A percentile compares a stretch with the other conserved stretches of the same genome.
These are phyloP conservation scores for Rhabdomys dilectus DNA, from an alignment of 2,113 vertebrate genomes.

Conservation along the genomic window DNA sequence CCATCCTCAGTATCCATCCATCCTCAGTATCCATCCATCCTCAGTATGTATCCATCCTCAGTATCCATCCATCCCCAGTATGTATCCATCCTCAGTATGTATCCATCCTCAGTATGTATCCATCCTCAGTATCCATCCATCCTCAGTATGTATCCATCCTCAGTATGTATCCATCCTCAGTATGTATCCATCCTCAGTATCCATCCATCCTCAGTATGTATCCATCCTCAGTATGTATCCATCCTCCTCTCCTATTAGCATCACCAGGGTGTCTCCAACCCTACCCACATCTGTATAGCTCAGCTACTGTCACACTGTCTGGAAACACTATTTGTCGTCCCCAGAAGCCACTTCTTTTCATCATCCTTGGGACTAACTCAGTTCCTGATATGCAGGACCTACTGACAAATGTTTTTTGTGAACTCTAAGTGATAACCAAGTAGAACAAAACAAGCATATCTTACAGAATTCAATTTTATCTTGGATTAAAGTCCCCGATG, in stretches of 20 bases:
- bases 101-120: neutral
- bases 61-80: no score
- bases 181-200: no score
- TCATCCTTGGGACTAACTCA: neutral
- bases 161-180: neutral
- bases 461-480: neutral
- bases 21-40: no score
- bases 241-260: neutral
- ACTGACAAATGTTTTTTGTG: neutral
- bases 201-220: neutral
- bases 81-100: neutral
- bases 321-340: neutral
- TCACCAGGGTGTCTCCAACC: neutral
- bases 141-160: neutral
- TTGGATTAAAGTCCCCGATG: neutral
- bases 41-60: no score
- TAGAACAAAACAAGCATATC: neutral
- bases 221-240: neutral
- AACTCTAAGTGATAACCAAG: neutral
- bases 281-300: neutral
- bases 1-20: no score
- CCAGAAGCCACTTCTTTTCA: conserved; percentile 2
- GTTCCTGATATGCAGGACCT: neutral
- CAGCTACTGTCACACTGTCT: neutral
- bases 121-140: no score